Evolutionary conservation across 2,797 vertebrate species (phyloP).

Genomic region (Pseudomugil tenellus): DNA sequence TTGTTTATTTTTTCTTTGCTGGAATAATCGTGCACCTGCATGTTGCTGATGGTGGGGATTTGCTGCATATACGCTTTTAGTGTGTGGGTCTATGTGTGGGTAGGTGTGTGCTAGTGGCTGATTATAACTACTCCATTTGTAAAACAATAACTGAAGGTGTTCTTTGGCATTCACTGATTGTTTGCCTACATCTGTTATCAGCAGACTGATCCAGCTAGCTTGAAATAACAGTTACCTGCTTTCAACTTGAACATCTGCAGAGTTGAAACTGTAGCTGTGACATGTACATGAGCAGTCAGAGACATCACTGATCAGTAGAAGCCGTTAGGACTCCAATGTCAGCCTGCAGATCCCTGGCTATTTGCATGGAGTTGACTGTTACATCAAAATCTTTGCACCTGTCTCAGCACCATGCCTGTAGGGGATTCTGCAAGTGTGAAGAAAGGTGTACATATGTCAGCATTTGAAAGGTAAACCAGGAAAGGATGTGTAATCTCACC

Average conservation of each 20-base stretch:
- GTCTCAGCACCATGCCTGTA: slow-evolving; percentile 32
- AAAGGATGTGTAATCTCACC: slow-evolving; percentile 6
- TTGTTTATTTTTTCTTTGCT: slow-evolving; percentile 79
- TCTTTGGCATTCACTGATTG: slow-evolving; percentile 32
- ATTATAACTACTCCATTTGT: slow-evolving; percentile 20
- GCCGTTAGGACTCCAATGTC: slow-evolving; percentile 34
- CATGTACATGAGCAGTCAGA: slow-evolving; percentile 1
- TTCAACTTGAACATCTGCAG: slow-evolving; percentile 28
- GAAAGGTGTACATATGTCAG: slow-evolving; percentile 4
- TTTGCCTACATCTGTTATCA: slow-evolving; percentile 34
- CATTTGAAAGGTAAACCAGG: background rate
- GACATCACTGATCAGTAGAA: slow-evolving; percentile 31
- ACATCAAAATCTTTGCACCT: slow-evolving; percentile 44
- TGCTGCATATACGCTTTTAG: slow-evolving; percentile 17
- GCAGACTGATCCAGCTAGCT: slow-evolving; percentile 47
- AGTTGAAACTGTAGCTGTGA: slow-evolving; percentile 22
- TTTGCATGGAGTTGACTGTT: slow-evolving; percentile 57
- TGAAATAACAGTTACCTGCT: slow-evolving; percentile 12
- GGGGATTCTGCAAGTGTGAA: slow-evolving; percentile 19
- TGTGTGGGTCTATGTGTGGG: background rate
- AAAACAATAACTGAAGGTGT: background rate
- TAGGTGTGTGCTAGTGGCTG: background rate
- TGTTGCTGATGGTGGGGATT: slow-evolving; percentile 75
- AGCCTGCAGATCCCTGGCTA: slow-evolving; percentile 46
- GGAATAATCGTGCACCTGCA: slow-evolving; percentile 77